phyloP scores from a whole-genome alignment of 2,113 vertebrate genomes.

The Heterotilapia buettikoferi region DNA sequence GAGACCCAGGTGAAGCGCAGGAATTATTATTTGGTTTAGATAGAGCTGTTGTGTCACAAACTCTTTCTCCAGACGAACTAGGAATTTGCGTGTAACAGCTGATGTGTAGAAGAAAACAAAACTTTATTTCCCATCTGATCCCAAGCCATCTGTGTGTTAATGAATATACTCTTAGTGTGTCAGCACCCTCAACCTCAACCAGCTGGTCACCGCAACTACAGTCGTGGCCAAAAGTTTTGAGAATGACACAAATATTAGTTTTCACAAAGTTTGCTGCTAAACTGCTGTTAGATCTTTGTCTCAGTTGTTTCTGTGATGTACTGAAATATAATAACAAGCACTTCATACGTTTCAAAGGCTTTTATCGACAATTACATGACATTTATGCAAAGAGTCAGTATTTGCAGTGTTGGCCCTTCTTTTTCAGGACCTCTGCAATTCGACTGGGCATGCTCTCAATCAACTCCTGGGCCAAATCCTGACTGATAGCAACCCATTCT shows the following conservation, averaged over 20 bases:
- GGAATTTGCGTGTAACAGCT: not conserved
- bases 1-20: not conserved
- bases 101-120: not conserved
- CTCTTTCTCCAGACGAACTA: not conserved
- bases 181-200: not conserved
- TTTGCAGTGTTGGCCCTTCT: not conserved
- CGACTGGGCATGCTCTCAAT: not conserved
- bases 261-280: not conserved
- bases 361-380: not conserved
- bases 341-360: not conserved
- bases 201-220: not conserved
- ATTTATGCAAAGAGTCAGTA: not conserved
- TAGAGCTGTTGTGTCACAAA: not conserved
- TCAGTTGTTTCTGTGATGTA: not conserved
- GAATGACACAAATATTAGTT: not conserved
- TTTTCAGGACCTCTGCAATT: not conserved
- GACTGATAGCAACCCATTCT: not conserved
- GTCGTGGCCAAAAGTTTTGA: not conserved
- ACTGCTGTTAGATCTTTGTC: not conserved
- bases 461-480: rapidly evolving
- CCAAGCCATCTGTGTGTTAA: not conserved
- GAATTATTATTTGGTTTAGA: not conserved
- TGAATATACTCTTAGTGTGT: not conserved
- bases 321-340: not conserved
- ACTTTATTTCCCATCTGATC: not conserved